Base-by-base conservation (phyloP, 2,888 invertebrate genomes). In the Leptinotarsa tumamoca region DNA sequence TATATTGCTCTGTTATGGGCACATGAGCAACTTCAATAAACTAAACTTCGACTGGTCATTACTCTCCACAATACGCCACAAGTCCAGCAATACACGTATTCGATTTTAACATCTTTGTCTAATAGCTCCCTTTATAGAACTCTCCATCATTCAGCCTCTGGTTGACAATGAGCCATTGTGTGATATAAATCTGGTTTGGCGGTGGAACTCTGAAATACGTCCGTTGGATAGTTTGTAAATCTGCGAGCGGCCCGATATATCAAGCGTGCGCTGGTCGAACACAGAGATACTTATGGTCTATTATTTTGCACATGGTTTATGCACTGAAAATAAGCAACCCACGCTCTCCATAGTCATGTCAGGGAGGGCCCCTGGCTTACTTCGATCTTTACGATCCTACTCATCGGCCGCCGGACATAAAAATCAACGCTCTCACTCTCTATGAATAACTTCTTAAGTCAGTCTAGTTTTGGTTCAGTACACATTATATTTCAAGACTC, bases 301-400 rank as follows among this genome's bases (percentile, higher is more conserved):
- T 85, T 85, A 84, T 85, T 84, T 84, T 80, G 82, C 80, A 78
- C 80, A 81, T 82, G 80, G 81, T 83, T 85, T 84, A 85, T 84
- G 83, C 80, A 84, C 83, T 83, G 81, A 80, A 82, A 83, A 82
- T 82, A 80, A 78, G 80, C 83, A 76, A 76, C 84, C 84, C 84
- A 84, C 85, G 82, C 84, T 78, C 74, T 80, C 81, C 80, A 83
- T 83, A 84, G 82, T 83, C 82, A 81, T 82, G 83, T 80, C 81
- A 51, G 68, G 68, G 68, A 71, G 73, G 71, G 71, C 73, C 75
- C 69, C 63, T 76, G 70, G 70, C 73, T 67, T 58, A 58, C 54
- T 68, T 67, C 61, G 58, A 66, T n/a, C 66, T 75, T 71, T 71
- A 75, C 71, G 75, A 71, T 50, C 75, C 23, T 63, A 63, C 66